Conservation (phyloP, 2,888 invertebrate genomes). For the Rhamnusium bicolor region DNA sequence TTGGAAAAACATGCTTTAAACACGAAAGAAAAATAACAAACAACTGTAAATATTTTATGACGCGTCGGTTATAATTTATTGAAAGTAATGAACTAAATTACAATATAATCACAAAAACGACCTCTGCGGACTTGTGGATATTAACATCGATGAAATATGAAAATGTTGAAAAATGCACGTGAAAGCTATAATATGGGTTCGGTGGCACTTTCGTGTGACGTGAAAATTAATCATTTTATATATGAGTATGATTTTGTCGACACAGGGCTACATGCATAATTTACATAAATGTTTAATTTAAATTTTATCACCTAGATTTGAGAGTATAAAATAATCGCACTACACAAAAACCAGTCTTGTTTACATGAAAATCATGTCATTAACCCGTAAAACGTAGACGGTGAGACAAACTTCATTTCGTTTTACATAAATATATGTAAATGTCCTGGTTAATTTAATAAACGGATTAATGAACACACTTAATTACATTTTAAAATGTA, state of each 20-base stretch:
- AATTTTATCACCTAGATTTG: constrained; percentile 58
- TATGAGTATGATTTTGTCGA: constrained; percentile 57
- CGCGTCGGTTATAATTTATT: constrained; percentile 39
- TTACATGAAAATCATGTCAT: constrained; percentile 57
- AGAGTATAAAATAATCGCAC: constrained; percentile 53
- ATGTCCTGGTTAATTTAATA: constrained; percentile 38
- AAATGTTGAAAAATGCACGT: constrained; percentile 43
- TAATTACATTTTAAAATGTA: constrained; percentile 18
- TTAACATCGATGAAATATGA: constrained; percentile 49
- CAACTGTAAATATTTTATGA: constrained; percentile 45
- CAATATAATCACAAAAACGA: constrained; percentile 44
- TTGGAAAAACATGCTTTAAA: constrained; percentile 26
- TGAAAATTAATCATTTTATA: constrained; percentile 54
- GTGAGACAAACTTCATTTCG: constrained; percentile 42
- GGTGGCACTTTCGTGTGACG: constrained; percentile 54
- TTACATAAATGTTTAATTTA: constrained; percentile 60
- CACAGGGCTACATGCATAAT: constrained; percentile 55
- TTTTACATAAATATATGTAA: constrained; percentile 50
- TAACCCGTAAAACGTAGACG: constrained; percentile 51
- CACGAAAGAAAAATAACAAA: constrained; percentile 42
- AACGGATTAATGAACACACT: constrained; percentile 29
- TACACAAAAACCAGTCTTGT: constrained; percentile 53
- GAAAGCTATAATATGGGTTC: constrained; percentile 45
- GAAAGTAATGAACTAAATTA: constrained; percentile 42
- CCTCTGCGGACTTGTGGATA: constrained; percentile 24